Percentiles rank a stretch among this genome's conserved stretches.
phyloP scores from a whole-genome alignment of 2,797 vertebrate genomes.

The Malurus splendens region DNA sequence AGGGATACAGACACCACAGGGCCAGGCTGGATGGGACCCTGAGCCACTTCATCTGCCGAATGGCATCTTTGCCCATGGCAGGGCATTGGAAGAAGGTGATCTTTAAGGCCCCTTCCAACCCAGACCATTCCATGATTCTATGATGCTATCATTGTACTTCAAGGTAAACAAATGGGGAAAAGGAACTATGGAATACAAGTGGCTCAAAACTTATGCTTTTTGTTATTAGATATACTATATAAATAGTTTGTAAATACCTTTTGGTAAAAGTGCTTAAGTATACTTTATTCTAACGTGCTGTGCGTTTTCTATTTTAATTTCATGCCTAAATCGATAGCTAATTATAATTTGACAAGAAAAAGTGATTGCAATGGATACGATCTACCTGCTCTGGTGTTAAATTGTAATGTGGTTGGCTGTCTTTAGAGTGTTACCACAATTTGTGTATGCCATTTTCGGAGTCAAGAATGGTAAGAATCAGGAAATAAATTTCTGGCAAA shows the following conservation, averaged over 20 bases:
- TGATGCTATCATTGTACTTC: not conserved
- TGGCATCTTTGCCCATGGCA: not conserved
- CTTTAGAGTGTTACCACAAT: slow-evolving; percentile 1
- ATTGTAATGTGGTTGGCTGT: slow-evolving; percentile 23
- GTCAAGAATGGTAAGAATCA: not conserved
- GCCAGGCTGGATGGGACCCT: not conserved
- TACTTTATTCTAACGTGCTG: slow-evolving; percentile 58
- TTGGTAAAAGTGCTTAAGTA: slow-evolving; percentile 67
- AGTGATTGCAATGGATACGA: slow-evolving; percentile 27
- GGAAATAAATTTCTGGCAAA: slow-evolving; percentile 24
- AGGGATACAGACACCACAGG: not conserved
- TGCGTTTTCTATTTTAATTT: slow-evolving; percentile 60
- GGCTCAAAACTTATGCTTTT: slow-evolving; percentile 40
- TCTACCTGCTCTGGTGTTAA: slow-evolving; percentile 46
- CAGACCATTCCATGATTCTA: not conserved
- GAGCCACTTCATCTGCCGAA: not conserved
- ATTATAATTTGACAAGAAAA: slow-evolving; percentile 69
- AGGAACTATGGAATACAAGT: slow-evolving; percentile 16
- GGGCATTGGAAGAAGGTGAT: not conserved
- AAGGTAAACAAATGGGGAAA: not conserved
- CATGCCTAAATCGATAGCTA: slow-evolving; percentile 68
- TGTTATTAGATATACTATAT: slow-evolving; percentile 40
- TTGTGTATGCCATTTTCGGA: slow-evolving; percentile 16
- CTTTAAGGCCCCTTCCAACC: not conserved
- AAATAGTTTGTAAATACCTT: slow-evolving; percentile 56